Evolutionary conservation across 2,888 invertebrate genomes (phyloP), one percentile per base, ranked within the genome.

Genomic region (Hirtodrosophila trivittata): DNA sequence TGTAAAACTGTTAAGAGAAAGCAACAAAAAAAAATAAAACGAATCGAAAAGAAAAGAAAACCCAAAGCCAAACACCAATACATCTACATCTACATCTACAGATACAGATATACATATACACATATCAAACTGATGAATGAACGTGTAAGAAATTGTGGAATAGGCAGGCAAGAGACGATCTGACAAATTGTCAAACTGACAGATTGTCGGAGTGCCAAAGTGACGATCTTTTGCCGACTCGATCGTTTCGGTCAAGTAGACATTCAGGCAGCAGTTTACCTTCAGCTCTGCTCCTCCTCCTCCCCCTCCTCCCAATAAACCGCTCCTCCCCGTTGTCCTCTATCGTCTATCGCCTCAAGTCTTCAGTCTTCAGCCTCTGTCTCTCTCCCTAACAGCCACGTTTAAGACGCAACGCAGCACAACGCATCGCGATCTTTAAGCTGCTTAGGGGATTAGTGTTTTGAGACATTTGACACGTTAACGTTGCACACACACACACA

Each of bases 401-500:
- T 69, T 77, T 75, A 83, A 81, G 77, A 66, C 62, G 42, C 65
- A 47, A 50, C 60, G 45, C 51, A 64, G 28, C 70, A 69, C 65
- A 66, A 66, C 74, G 84, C 82, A 82, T 77, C 83, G 86, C 86
- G 80, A 86, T 85, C 82, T 83, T 82, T 89, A 89, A 89, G 89
- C 89, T 84, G 89, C 88, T 89, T 89, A 89, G 87, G 75, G 85
- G 89, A 89, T 89, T 89, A 89, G 71, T 87, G 86, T 89, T 82
- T 87, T 83, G 75, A 87, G 88, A 85, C 88, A 85, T 87, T 88
- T 87, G 87, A 88, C 87, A 88, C 88, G 83, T 83, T 83, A 87
- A 66, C 86, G 74, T 86, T 71, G 74, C 81, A 68, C 50, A 62
- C 75, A 74, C 65, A 50, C 50, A 55, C 52, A 49, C 52, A 54